phyloP scores from a whole-genome alignment of 2,888 invertebrate species.

The Encarsia formosa region DNA sequence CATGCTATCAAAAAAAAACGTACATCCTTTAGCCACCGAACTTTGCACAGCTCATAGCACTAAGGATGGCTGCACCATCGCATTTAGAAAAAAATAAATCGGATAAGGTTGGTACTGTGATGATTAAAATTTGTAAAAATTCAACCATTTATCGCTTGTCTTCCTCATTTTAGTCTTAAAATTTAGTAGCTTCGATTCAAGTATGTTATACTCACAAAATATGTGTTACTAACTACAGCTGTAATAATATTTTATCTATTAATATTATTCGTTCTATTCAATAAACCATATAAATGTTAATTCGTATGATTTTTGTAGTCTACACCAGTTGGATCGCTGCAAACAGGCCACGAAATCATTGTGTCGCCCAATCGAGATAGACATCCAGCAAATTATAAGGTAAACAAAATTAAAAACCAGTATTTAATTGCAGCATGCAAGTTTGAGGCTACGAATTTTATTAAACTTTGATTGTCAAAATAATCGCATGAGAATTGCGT shows the following conservation, averaged over 20 bases:
- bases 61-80: conserved; percentile 82
- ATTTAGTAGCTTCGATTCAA: too few species aligned
- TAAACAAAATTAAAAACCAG: conserved; percentile 44
- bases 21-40: conserved; percentile 64
- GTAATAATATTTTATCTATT: neutral
- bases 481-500: conserved; percentile 43
- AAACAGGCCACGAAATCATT: conserved; percentile 86
- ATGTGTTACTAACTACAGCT: too few species aligned
- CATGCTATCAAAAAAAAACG: conserved; percentile 45
- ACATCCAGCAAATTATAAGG: conserved; percentile 76
- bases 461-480: conserved; percentile 35
- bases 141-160: too few species aligned
- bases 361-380: conserved; percentile 86
- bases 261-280: too few species aligned
- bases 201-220: too few species aligned
- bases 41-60: conserved; percentile 73
- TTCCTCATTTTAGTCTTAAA: too few species aligned
- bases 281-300: conserved; percentile 6
- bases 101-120: conserved; percentile 73
- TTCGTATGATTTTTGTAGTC: conserved; percentile 61
- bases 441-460: conserved; percentile 33
- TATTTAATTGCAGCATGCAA: conserved; percentile 36
- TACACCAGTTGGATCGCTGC: conserved; percentile 87
- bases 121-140: too few species aligned
- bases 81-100: conserved; percentile 81